These are phyloP conservation scores for Megastigmus dorsalis DNA, from an alignment of 2,888 invertebrate genomes.

Conservation along the genomic window DNA sequence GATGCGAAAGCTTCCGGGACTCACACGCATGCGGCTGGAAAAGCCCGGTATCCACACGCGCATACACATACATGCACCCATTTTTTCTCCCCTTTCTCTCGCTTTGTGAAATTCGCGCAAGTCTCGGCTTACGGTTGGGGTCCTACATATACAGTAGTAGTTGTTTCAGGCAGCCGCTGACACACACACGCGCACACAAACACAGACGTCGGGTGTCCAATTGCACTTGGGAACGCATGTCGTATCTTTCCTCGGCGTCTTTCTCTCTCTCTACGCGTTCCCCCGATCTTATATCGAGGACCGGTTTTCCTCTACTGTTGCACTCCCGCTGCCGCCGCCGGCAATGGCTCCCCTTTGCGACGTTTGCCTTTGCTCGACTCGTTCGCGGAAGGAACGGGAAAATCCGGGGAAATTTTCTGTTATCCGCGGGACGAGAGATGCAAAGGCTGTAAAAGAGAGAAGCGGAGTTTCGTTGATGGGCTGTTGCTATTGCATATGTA, in stretches of 20 bases:
- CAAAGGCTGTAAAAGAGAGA: no score
- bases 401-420: slow-evolving; percentile 12
- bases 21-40: not conserved
- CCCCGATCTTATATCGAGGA: not conserved
- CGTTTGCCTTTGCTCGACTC: slow-evolving; percentile 2
- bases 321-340: no score
- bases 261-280: not conserved
- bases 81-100: not conserved
- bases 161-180: slow-evolving; percentile 3
- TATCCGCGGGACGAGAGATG: not conserved
- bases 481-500: not conserved
- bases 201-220: no score
- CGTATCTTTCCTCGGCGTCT: not conserved
- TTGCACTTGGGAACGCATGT: slow-evolving; percentile 31
- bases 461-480: not conserved
- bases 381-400: slow-evolving; percentile 17
- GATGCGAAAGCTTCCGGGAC: slow-evolving; percentile 23
- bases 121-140: slow-evolving; percentile 12
- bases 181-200: no score
- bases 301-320: not conserved
- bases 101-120: slow-evolving; percentile 24
- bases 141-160: not conserved
- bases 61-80: not conserved
- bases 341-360: no score
- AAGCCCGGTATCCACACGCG: not conserved